A percentile compares a stretch with the other conserved stretches of the same genome.
phyloP scores from a whole-genome alignment of 2,797 vertebrate species.

The Columba guinea region DNA sequence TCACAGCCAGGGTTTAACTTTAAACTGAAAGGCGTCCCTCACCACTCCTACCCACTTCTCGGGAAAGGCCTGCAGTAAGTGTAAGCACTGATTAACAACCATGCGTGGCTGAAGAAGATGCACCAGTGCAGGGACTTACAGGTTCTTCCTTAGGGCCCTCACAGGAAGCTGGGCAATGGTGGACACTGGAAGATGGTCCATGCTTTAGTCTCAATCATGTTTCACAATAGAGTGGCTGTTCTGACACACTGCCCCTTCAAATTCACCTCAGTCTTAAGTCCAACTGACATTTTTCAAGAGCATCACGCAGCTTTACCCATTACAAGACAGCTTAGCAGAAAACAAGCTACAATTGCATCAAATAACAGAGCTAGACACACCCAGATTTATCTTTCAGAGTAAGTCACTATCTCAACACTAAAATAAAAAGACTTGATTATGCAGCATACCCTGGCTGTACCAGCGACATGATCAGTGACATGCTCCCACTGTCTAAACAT shows the following conservation, averaged over 20 bases:
- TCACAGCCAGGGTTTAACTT: background rate
- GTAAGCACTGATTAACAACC: background rate
- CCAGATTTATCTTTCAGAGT: background rate
- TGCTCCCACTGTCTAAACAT: background rate
- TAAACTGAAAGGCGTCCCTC: background rate
- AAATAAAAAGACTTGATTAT: background rate
- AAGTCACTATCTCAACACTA: background rate
- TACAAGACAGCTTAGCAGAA: background rate
- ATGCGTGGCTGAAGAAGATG: background rate
- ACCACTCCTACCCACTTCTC: accelerated
- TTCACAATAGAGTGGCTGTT: background rate
- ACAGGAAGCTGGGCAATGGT: background rate
- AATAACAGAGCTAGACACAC: background rate
- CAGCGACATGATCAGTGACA: background rate
- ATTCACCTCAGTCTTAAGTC: background rate
- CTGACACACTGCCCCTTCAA: background rate
- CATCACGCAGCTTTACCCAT: background rate
- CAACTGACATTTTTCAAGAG: background rate
- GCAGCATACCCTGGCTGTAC: background rate
- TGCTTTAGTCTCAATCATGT: accelerated
- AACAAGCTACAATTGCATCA: background rate
- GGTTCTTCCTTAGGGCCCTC: background rate
- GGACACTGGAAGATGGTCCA: background rate
- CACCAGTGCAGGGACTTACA: background rate
- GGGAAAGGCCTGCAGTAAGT: background rate